phyloP scores from a whole-genome alignment of 2,888 invertebrate genomes.

The Ceraclea dissimilis region DNA sequence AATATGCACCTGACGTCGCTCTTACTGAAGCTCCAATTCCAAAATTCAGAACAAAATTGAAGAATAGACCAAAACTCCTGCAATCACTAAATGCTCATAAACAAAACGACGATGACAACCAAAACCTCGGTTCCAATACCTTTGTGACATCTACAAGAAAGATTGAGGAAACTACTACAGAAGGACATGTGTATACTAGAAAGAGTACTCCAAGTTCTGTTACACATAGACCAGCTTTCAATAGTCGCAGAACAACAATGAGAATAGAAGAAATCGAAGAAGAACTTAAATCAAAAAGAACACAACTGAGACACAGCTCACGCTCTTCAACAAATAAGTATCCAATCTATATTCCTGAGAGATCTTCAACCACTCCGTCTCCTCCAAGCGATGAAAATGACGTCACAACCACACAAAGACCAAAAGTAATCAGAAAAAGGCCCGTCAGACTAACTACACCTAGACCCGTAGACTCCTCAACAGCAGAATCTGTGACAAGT shows the following conservation, averaged over 20 bases:
- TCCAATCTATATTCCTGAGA: slow-evolving; percentile 44
- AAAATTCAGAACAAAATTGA: slow-evolving; percentile 32
- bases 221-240: slow-evolving; percentile 44
- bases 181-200: slow-evolving; percentile 12
- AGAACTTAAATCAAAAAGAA: slow-evolving; percentile 44
- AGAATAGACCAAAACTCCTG: slow-evolving; percentile 23
- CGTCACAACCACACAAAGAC: slow-evolving; percentile 33
- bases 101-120: slow-evolving; percentile 30
- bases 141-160: slow-evolving; percentile 11
- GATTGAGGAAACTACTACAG: slow-evolving; percentile 16
- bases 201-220: slow-evolving; percentile 32
- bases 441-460: slow-evolving; percentile 35
- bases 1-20: slow-evolving; percentile 32
- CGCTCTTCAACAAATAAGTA: slow-evolving; percentile 32
- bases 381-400: slow-evolving; percentile 29
- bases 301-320: slow-evolving; percentile 36
- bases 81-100: slow-evolving; percentile 31
- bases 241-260: slow-evolving; percentile 45
- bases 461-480: slow-evolving; percentile 31
- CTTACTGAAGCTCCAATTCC: slow-evolving; percentile 31
- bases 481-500: slow-evolving; percentile 24
- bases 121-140: slow-evolving; percentile 30
- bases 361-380: slow-evolving; percentile 30
- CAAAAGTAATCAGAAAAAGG: slow-evolving; percentile 40
- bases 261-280: slow-evolving; percentile 48